These are phyloP conservation scores for Steinernema khuongi DNA, from an alignment of 1,140 invertebrate genomes.

Conservation along the genomic window DNA sequence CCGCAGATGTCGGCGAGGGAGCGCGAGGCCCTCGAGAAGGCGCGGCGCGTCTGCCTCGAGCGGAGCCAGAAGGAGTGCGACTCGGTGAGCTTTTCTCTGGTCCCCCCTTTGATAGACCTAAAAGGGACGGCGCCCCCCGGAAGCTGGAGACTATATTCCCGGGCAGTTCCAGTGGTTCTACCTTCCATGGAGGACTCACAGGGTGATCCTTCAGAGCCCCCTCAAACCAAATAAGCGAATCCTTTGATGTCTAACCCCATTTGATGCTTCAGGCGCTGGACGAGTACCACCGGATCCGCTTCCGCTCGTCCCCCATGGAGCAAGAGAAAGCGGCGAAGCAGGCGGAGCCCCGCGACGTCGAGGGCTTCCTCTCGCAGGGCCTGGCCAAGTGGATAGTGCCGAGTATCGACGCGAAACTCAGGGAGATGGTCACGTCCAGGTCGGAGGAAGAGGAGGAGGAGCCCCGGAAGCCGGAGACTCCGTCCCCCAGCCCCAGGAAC, in stretches of 20 bases:
- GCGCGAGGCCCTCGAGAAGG: neutral
- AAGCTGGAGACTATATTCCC: too few species aligned
- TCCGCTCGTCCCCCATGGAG: neutral
- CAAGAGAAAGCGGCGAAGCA: neutral
- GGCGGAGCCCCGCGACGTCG: conserved; percentile 8
- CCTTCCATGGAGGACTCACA: too few species aligned
- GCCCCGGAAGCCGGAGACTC: neutral
- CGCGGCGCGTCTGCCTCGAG: neutral
- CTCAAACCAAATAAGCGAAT: neutral
- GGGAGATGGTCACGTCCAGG: neutral
- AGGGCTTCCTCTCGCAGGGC: neutral
- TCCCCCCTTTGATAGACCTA: neutral
- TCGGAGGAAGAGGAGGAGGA: neutral
- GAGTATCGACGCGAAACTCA: conserved; percentile 6
- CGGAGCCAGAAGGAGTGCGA: conserved; percentile 1
- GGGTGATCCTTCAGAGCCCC: too few species aligned
- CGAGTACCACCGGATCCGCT: conserved; percentile 21
- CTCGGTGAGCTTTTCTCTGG: neutral
- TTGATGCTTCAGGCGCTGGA: conserved; percentile 9
- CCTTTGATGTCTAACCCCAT: neutral
- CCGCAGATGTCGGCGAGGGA: neutral
- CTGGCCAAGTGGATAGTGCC: conserved; percentile 23
- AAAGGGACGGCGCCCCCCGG: too few species aligned
- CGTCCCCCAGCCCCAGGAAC: neutral
- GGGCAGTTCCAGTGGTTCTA: too few species aligned